A percentile compares a stretch with the other conserved stretches of the same genome.
Conservation (phyloP, 1,140 invertebrate genomes). For the Magallana gigas region DNA sequence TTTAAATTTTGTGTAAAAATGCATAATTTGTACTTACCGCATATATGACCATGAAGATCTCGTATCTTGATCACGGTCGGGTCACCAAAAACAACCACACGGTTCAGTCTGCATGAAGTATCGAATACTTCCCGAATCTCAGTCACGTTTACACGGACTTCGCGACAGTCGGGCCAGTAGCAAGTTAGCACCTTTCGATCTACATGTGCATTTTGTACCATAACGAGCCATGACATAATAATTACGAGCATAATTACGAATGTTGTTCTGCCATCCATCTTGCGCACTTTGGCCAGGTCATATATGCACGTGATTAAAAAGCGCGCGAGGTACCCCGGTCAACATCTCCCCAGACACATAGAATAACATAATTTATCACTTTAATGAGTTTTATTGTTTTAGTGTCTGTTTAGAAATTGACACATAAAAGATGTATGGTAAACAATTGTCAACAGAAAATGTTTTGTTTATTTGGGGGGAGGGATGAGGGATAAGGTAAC, state of each 20-base stretch:
- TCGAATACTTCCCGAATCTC: background rate
- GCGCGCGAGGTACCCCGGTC: background rate
- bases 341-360: background rate
- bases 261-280: background rate
- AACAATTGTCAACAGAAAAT: background rate
- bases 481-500: background rate
- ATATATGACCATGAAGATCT: background rate
- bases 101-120: background rate
- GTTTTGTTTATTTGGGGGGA: background rate
- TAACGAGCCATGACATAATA: background rate
- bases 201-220: background rate
- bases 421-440: constrained; percentile 7
- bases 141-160: background rate
- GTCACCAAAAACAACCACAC: background rate
- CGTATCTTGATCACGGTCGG: background rate
- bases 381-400: background rate
- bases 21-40: constrained; percentile 21
- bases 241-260: background rate
- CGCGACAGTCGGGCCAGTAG: background rate
- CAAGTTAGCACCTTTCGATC: background rate
- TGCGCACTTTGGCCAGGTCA: background rate
- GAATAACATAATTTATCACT: background rate
- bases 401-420: background rate
- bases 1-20: constrained; percentile 3
- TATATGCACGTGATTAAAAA: background rate